Base-by-base conservation (phyloP, 2,888 invertebrate genomes). In the Panorpa germanica region DNA sequence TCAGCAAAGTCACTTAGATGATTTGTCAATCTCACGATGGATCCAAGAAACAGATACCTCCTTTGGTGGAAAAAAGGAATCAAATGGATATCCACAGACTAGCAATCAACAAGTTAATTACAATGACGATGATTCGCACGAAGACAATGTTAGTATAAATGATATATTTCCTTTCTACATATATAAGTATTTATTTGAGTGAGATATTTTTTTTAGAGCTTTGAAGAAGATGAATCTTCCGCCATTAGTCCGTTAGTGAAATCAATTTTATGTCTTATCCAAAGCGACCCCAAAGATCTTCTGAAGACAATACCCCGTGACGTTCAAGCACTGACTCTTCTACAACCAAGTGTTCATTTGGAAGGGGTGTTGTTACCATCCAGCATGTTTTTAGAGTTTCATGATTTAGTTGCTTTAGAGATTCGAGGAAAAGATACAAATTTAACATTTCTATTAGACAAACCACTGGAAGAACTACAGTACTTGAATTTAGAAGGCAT, bases 351-450 rank as follows among this genome's bases (percentile, higher is more conserved):
- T 10, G 54, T 54, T n/a, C 53, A 56, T 36, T 53, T 55, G 2
- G 58, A 53, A n/a, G 52, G 53, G 35, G 51, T 59, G 35, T 48
- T 50, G 12, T 38, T 63, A 5, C 53, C 50, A 39, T 52, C 57
- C n/a, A 48, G 53, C 29, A 49, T 55, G 31, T 48, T 65, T 26
- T 43, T 50, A 32, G 47, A 49, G 34, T 60, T 66, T 31, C 42
- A 51, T 24, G 58, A 65, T 35, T 47, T 74, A 20, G 50, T 55
- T 38, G 65, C 64, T 3, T 45, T 73, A 25, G 70, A 72, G 43
- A 50, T 73, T 27, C 61, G 69, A 35, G 72, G 72, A 5, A 55
- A 50, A 3, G 55, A 54, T 38, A 43, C 48, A 22, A 49, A 51
- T 16, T 46, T 63, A 14, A 46, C 53, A 21, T 48, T 61, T 29